Evolutionary conservation across 2,888 invertebrate genomes (phyloP), one percentile per base, ranked within the genome.

Genomic region (Rhingia campestris): DNA sequence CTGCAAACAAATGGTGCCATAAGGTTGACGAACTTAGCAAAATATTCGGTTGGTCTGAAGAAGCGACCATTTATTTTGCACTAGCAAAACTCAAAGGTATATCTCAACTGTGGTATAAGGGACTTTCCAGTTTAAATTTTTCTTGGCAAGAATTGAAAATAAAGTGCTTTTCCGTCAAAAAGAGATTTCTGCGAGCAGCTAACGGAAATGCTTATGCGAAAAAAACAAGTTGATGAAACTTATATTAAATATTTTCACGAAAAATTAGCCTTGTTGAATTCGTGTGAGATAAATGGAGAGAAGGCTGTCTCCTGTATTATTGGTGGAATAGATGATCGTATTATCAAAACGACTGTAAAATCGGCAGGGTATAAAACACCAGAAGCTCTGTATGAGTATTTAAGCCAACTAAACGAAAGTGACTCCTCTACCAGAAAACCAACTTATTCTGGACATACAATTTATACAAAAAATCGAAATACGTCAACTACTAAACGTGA

Each of bases 31-130:
- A 81, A 32, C 10, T 81, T 9, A 14, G 9, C 0, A 10, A 14
- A 53, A 75, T 81, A 22, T 49, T 70, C 39, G 61, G 53, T 2
- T 81, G 81, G 81, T 39, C 63, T 51, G 75, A 81, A 4, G 43
- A 39, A 32, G 69, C 74, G 41, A 81, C 64, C 0, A 30, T 58
- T 35, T 61, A 76, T 37, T 63, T 43, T 53, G 59, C 75, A 0
- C 45, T 75, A 45, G 30, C 22, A 4, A 51, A 66, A 37, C n/a
- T 81, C 10, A 56, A 45, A 51, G 66, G 75, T 6, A 14, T 49
- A 4, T 58, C 75, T 0, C 37, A 37, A 4, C 39, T 66, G 7
- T 81, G 75, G 75, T 75, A 75, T 22, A 33, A 70, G 9, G 76
- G 70, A 2, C 56, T 81, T 7, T 66, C 75, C 2, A 63, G 56